Evolutionary conservation across 92 coral and sea anemone genomes (phyloP).

Genomic region (Porites lobata): DNA sequence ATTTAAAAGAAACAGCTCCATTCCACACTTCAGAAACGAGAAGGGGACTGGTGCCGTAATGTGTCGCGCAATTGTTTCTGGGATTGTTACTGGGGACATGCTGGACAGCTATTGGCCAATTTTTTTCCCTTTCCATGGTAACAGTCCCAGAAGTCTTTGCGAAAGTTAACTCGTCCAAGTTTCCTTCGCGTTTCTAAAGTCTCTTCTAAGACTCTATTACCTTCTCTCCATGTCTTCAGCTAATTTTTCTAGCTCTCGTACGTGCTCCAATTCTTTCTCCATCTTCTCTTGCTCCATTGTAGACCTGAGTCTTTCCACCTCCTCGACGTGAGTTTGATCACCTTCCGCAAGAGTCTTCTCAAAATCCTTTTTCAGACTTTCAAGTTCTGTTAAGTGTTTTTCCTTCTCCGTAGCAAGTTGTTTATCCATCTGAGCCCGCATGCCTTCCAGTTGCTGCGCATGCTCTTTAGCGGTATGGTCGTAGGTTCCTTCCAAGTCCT

Average conservation of each 20-base stretch:
- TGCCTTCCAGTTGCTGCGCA: constrained; percentile 82
- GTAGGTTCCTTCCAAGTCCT: constrained; percentile 81
- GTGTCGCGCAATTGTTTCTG: too few relatives aligned
- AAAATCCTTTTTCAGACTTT: constrained; percentile 71
- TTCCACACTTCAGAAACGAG: too few relatives aligned
- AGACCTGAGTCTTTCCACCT: constrained; percentile 73
- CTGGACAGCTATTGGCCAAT: too few relatives aligned
- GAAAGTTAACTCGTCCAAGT: too few relatives aligned
- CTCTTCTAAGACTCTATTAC: constrained; percentile 27
- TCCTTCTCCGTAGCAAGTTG: constrained; percentile 78
- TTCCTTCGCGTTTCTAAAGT: too few relatives aligned
- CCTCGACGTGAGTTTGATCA: constrained; percentile 77
- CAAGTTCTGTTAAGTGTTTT: constrained; percentile 81
- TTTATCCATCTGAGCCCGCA: constrained; percentile 88
- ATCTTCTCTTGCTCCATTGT: constrained; percentile 90
- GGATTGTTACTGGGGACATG: too few relatives aligned
- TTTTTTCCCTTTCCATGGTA: too few relatives aligned
- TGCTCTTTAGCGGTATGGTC: constrained; percentile 80
- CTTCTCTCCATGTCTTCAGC: constrained; percentile 91
- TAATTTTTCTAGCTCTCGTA: constrained; percentile 85
- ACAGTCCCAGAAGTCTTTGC: too few relatives aligned
- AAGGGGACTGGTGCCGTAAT: too few relatives aligned
- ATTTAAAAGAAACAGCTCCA: too few relatives aligned
- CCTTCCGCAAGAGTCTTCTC: constrained; percentile 75
- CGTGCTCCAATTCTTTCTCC: constrained; percentile 89